phyloP scores from a whole-genome alignment of 2,113 vertebrate genomes.

The Mormyrus iriodes region DNA sequence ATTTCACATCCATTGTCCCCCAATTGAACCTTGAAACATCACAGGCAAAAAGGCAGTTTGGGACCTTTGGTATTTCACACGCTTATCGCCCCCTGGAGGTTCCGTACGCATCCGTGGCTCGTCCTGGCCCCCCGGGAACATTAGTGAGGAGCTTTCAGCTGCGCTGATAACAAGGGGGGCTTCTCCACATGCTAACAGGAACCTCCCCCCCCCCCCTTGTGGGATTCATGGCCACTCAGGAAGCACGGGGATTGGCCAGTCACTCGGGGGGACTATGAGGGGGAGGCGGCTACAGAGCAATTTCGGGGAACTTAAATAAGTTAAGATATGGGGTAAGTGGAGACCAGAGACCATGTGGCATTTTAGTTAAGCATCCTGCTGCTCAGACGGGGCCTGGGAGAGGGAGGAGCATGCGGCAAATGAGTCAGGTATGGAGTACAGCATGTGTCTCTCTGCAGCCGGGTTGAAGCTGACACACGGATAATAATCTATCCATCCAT shows the following conservation, averaged over 20 bases:
- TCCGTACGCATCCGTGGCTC: slow-evolving; percentile 62
- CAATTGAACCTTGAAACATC: slow-evolving; percentile 41
- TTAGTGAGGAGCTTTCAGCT: slow-evolving; percentile 67
- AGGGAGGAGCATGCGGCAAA: neutral
- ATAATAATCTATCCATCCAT: neutral
- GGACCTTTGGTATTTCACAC: slow-evolving; percentile 37
- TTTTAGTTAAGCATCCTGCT: slow-evolving; percentile 28
- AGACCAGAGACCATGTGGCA: slow-evolving; percentile 28
- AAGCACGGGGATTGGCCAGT: slow-evolving; percentile 43
- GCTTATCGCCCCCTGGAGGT: slow-evolving; percentile 37
- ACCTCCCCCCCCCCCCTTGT: slow-evolving; percentile 39
- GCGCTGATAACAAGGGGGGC: slow-evolving; percentile 62
- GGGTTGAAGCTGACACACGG: neutral
- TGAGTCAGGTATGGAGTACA: neutral
- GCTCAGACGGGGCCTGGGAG: slow-evolving; percentile 2
- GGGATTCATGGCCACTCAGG: slow-evolving; percentile 44
- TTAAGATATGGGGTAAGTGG: slow-evolving; percentile 37
- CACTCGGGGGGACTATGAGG: slow-evolving; percentile 2
- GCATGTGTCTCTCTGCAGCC: neutral
- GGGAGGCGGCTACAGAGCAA: slow-evolving; percentile 36
- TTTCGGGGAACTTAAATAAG: slow-evolving; percentile 49
- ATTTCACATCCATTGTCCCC: slow-evolving; percentile 46
- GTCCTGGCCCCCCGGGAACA: slow-evolving; percentile 54
- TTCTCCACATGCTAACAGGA: slow-evolving; percentile 66
- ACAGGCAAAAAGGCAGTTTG: slow-evolving; percentile 40